These are phyloP conservation scores for Staurois parvus DNA, from an alignment of 2,797 vertebrate genomes.

Conservation along the genomic window DNA sequence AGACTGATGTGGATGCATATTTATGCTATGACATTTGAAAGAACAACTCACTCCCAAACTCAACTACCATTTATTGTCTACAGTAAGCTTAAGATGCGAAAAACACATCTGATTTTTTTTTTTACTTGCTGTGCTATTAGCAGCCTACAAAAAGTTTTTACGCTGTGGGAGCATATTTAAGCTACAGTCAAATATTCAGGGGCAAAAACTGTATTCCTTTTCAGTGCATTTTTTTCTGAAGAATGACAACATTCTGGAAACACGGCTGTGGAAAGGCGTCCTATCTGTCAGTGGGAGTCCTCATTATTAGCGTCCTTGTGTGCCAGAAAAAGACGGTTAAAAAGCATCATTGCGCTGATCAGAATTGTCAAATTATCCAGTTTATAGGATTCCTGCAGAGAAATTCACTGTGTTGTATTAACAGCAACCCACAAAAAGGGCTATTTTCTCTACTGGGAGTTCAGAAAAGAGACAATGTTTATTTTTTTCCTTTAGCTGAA, in stretches of 20 bases:
- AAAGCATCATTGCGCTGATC: conserved; percentile 64
- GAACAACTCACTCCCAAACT: too few species aligned
- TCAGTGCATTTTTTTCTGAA: conserved; percentile 37
- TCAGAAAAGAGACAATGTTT: conserved; percentile 80
- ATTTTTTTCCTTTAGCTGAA: conserved; percentile 84
- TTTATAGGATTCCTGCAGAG: conserved; percentile 77
- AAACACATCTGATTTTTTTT: neutral
- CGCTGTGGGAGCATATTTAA: conserved; percentile 4
- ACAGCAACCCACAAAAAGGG: conserved; percentile 75
- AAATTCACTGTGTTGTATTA: conserved; percentile 74
- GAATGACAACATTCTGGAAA: conserved; percentile 47
- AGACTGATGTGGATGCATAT: too few species aligned
- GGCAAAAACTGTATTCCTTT: conserved; percentile 32
- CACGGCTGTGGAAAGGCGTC: conserved; percentile 67
- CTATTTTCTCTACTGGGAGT: conserved; percentile 77
- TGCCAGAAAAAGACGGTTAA: conserved; percentile 63
- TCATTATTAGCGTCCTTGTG: conserved; percentile 64
- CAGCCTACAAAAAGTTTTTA: conserved; percentile 29
- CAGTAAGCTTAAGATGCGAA: neutral
- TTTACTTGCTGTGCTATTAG: neutral
- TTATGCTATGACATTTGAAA: too few species aligned
- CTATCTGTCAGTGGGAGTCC: conserved; percentile 53
- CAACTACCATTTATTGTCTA: neutral
- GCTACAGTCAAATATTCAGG: conserved; percentile 26
- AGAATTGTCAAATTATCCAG: conserved; percentile 69